A percentile compares a stretch with the other conserved stretches of the same genome.
Evolutionary conservation across 2,113 vertebrate species (phyloP).

Genomic region (Garra rufa): DNA sequence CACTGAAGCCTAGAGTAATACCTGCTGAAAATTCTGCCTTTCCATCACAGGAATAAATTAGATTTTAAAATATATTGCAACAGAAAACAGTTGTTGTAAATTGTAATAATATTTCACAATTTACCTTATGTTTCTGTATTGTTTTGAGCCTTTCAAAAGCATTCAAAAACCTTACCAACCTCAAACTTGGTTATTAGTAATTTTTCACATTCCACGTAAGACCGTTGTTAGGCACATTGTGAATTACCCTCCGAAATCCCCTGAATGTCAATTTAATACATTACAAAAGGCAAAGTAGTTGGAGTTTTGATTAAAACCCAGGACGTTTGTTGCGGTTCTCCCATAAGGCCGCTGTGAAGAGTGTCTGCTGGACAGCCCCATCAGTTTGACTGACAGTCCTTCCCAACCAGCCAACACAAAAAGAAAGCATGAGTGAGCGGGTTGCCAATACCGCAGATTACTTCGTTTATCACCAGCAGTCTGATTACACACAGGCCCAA

Average conservation of each 20-base stretch:
- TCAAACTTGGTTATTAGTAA: not conserved
- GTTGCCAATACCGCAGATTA: slow-evolving; percentile 11
- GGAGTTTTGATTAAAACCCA: not conserved
- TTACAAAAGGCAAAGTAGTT: not conserved
- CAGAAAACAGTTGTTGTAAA: not conserved
- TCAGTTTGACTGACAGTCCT: slow-evolving; percentile 40
- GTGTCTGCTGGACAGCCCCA: slow-evolving; percentile 6
- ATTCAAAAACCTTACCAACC: too few species aligned
- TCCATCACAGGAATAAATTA: not conserved
- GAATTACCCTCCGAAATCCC: not conserved
- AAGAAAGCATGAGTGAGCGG: slow-evolving; percentile 34
- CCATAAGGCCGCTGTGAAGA: not conserved
- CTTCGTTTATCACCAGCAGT: slow-evolving; percentile 32
- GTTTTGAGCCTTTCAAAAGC: not conserved
- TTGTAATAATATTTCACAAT: not conserved
- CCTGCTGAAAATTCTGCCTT: not conserved
- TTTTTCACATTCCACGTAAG: not conserved
- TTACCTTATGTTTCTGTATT: not conserved
- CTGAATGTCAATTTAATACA: slow-evolving; percentile 6
- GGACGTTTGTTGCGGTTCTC: not conserved
- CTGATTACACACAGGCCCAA: slow-evolving; percentile 23
- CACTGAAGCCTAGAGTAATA: not conserved
- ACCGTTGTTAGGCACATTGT: not conserved
- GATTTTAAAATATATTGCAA: not conserved
- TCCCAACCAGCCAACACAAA: slow-evolving; percentile 22